Evolutionary conservation across 2,113 vertebrate species (phyloP), one percentile per base, ranked within the genome.

Genomic region (Lethenteron camtschaticum): DNA sequence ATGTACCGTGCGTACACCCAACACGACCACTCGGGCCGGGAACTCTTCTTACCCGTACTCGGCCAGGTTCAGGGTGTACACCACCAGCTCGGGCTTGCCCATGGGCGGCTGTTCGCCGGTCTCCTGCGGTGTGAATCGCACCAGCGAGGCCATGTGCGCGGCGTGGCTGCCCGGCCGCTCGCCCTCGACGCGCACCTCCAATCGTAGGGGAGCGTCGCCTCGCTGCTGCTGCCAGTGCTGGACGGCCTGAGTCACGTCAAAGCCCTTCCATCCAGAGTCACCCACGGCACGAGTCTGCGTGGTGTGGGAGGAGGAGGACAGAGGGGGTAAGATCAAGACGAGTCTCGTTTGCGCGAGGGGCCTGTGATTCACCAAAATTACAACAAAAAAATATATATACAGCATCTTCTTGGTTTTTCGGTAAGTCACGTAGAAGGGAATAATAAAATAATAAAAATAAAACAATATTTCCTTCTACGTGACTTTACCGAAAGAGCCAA

Each of bases 211-310:
- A 72, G 78, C 80, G 20, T 24, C 76, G 72, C 77, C 77, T 71
- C 77, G 76, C n/a, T 75, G 79, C 70, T 80, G 81, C 73, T 85
- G 84, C 90, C 94, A 99, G 78, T 86, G 86, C 69, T 85, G 87
- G 74, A 99, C 86, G 0, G 88, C 94, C 76, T 95, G 87, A 0
- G 90, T 95, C 79, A 99, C 92, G 56, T 96, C 94, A 69, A 99
- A 91, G 80, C 85, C 85, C 77, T 80, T 88, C 94, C 94, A 99
- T 74, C 92, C 90, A 0, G 83, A 86, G 72, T 90, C 87, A 6
- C 81, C 81, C 69, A 95, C 79, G 55, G 82, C 75, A 96, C 83
- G 79, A 90, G 59, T 63, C 13, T 63, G 59, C 6, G 59, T 5
- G 59, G 59, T 8, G 59, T 63, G 59, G 41, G 41, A 7, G 41